Evolutionary conservation across 2,113 vertebrate genomes (phyloP), one percentile per base, ranked within the genome.

Genomic region (Rafetus swinhoei): DNA sequence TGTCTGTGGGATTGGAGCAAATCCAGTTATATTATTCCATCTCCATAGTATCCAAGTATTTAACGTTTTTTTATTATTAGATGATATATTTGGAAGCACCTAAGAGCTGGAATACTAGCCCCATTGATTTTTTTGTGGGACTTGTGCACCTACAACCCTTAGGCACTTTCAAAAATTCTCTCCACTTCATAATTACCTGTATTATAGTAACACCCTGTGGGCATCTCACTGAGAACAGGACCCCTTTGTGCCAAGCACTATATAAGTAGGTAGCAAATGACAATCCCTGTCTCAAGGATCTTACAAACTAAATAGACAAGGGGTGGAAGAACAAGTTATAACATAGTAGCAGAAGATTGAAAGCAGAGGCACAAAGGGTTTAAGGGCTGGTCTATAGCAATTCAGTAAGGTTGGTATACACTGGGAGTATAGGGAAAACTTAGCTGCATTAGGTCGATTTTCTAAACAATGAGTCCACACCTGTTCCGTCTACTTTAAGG

Each of bases 211-310:
- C 12, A 69, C 32, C 32, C 62, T 19, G n/a, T 18, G n/a, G 62
- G 7, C 15, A 14, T 7, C 62, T 16, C 3, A n/a, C 3, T n/a
- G 35, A 88, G 69, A 86, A 60, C 21, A 60, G 1, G 19, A 57
- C 5, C 12, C 81, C 16, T 2, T 8, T 59, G 24, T 88, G 14
- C 8, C 14, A 12, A 3, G 16, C 32, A 69, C 59, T 65, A 77
- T 32, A 55, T 1, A 82, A 16, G 24, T 72, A 32, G 45, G 16
- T 50, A 39, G 39, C 39, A 39, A 39, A 39, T 55, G 53, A 74
- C n/a, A 21, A 1, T 45, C 19, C 2, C 1, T 24, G 8, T 19
- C 14, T 9, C 24, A 1, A 0, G 9, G 9, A 74, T 56, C 8
- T 77, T 32, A 60, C 56, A 65, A 4, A 25, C 21, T 86, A 93